These are phyloP conservation scores for Triops cancriformis DNA, from an alignment of 1,140 invertebrate species.

Conservation along the genomic window DNA sequence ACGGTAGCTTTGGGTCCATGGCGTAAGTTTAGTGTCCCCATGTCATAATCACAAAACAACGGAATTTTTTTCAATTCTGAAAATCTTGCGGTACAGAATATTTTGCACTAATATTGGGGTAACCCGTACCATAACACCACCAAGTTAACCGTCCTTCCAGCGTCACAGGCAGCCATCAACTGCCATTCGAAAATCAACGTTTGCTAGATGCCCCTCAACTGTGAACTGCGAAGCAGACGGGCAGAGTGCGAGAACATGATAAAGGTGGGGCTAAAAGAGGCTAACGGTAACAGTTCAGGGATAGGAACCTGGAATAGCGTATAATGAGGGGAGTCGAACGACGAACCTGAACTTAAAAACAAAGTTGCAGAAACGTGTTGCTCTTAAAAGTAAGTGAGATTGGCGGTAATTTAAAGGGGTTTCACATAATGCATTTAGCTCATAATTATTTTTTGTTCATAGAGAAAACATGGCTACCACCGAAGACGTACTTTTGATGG, in stretches of 20 bases:
- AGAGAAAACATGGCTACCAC: constrained; percentile 64
- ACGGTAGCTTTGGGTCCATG: background rate
- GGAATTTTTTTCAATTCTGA: background rate
- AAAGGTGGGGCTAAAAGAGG: background rate
- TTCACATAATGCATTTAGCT: background rate
- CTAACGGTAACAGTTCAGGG: background rate
- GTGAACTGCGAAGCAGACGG: background rate
- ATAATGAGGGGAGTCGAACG: too few relatives aligned
- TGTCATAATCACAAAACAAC: background rate
- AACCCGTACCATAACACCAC: background rate
- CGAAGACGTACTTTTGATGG: constrained; percentile 88
- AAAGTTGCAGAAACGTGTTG: background rate
- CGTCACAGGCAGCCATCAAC: background rate
- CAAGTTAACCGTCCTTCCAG: background rate
- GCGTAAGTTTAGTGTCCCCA: background rate
- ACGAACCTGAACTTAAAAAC: background rate
- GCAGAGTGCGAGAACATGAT: background rate
- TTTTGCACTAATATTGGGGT: background rate
- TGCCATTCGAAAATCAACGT: background rate
- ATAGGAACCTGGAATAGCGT: background rate
- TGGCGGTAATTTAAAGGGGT: background rate
- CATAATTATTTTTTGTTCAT: background rate
- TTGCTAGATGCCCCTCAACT: background rate
- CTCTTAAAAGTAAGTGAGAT: background rate
- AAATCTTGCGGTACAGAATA: background rate